Evolutionary conservation across 2,797 vertebrate genomes (phyloP), one percentile per base, ranked within the genome.

Genomic region (Gobionotothen gibberifrons): DNA sequence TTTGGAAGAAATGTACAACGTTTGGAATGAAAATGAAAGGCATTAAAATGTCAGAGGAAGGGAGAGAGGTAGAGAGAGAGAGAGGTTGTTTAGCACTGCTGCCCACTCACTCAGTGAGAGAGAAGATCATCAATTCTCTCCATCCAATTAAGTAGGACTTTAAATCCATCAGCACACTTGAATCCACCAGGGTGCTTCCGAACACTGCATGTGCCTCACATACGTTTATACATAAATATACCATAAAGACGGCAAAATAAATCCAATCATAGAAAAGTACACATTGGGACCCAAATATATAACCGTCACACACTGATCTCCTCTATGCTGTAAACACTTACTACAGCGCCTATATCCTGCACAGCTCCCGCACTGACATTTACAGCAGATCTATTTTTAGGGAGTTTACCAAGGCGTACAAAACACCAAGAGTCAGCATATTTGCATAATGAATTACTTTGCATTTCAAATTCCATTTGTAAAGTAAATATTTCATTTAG

Each of bases 1-100:
- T 82, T 82, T 47, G 59, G 40, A 69, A 65, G 74, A 72, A 87
- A 78, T 73, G 71, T 56, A 51, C 70, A 78, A 71, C 62, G 63
- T 78, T 86, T 61, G 19, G 64, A 87, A 76, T 69, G 76, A 81
- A 85, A 79, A 83, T 72, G 69, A 86, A 76, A 55, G 68, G 63
- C 73, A 84, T 83, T 87, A 79, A 90, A 89, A 91, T 86, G 87
- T 83, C 85, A 85, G 58, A 86, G 58, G 58, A 47, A 44, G 56
- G 71, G 66, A 74, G 42, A 17, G 53, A 57, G 32, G 47, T 19
- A 36, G 48, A 16, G 70, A 51, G 9, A 51, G 12, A 49, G 49
- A 22, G n/a, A 53, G 71, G 73, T 69, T 74, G 61, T 83, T 79
- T 68, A 79, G 63, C 56, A 66, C 68, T 70, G 68, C 74, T 68